Percentiles rank a stretch among this genome's conserved stretches.
Evolutionary conservation across 2,888 invertebrate genomes (phyloP).

Genomic region (Rhagonycha lutea): DNA sequence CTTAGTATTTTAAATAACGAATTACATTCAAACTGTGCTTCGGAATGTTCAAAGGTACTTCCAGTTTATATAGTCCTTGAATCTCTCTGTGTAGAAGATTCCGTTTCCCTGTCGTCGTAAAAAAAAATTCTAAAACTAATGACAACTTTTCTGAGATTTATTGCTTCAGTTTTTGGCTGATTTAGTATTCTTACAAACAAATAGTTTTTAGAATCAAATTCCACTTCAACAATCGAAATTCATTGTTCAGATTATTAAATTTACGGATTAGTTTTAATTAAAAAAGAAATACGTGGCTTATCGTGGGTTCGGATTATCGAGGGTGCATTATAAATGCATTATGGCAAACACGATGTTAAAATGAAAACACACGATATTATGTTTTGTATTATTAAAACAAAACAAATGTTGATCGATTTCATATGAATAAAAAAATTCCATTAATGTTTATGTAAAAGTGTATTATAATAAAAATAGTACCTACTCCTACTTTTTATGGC

Average conservation of each 20-base stretch:
- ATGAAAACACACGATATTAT: neutral
- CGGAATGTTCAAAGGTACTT: neutral
- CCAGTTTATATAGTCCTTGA: neutral
- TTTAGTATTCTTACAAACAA: no score
- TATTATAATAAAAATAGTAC: neutral
- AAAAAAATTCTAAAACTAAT: neutral
- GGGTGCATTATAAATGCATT: neutral
- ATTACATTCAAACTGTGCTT: neutral
- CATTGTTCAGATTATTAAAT: no score
- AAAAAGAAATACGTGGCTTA: no score
- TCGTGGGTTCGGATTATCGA: no score
- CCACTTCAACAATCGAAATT: no score
- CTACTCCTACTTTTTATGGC: no score
- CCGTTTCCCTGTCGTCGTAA: neutral
- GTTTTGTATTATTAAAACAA: neutral
- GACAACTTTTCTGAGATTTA: neutral
- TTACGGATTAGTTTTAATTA: no score
- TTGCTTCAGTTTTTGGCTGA: no score
- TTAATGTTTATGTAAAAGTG: no score
- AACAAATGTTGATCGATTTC: neutral
- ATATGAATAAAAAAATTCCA: neutral
- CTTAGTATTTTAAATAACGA: neutral
- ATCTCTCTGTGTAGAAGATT: neutral
- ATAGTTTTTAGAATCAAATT: no score
- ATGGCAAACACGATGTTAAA: no score